Evolutionary conservation across 1,140 invertebrate species (phyloP).

Genomic region (Drosophila equinoxialis): DNA sequence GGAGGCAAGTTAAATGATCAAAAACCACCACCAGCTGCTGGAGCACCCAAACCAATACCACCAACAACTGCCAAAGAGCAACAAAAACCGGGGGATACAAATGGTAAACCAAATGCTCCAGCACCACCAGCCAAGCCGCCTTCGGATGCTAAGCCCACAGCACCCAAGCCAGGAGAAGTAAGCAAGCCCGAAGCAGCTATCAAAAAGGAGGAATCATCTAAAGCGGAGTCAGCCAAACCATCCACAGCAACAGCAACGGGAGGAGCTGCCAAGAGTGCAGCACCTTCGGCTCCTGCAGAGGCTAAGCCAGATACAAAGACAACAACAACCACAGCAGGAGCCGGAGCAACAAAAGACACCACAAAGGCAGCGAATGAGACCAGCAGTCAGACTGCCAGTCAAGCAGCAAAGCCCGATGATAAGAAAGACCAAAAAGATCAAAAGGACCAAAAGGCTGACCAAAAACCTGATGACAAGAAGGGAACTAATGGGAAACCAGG

Average conservation of each 20-base stretch:
- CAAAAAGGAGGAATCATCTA: slow-evolving; percentile 72
- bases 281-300: slow-evolving; percentile 65
- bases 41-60: slow-evolving; percentile 59
- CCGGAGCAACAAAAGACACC: slow-evolving; percentile 23
- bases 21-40: slow-evolving; percentile 41
- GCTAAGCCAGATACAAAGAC: slow-evolving; percentile 65
- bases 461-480: slow-evolving; percentile 57
- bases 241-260: slow-evolving; percentile 34
- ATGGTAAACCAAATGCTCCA: slow-evolving; percentile 64
- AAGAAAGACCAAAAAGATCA: slow-evolving; percentile 59
- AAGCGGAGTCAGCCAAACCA: slow-evolving; percentile 63
- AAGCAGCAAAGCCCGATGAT: slow-evolving; percentile 64
- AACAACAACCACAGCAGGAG: slow-evolving; percentile 33
- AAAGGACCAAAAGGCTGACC: slow-evolving; percentile 49
- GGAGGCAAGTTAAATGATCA: slow-evolving; percentile 46
- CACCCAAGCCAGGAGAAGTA: slow-evolving; percentile 65
- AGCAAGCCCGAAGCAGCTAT: slow-evolving; percentile 68
- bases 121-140: slow-evolving; percentile 71
- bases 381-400: slow-evolving; percentile 37
- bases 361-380: slow-evolving; percentile 63
- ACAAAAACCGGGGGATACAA: slow-evolving; percentile 51
- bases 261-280: slow-evolving; percentile 64
- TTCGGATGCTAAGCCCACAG: slow-evolving; percentile 64
- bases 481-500: slow-evolving; percentile 42
- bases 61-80: slow-evolving; percentile 29